A percentile compares a stretch with the other conserved stretches of the same genome.
phyloP scores from a whole-genome alignment of 2,797 vertebrate genomes.

The Anniella stebbinsi region DNA sequence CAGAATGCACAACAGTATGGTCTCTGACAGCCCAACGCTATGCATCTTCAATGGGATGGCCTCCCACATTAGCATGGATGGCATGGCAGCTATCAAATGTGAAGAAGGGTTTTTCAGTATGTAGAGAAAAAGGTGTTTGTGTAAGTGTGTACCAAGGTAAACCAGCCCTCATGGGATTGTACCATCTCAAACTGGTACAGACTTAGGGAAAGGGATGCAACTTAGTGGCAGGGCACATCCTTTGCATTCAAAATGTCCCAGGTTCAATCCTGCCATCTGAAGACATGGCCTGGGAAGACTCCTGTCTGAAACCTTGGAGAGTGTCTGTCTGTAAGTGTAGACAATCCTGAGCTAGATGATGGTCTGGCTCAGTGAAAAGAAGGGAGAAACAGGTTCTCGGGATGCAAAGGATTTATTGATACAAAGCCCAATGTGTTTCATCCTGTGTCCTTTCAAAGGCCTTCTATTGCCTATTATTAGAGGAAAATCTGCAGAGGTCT shows the following conservation, averaged over 20 bases:
- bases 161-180: not conserved
- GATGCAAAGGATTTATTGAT: too few relatives aligned
- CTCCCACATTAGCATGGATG: not conserved
- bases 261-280: not conserved
- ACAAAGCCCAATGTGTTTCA: too few relatives aligned
- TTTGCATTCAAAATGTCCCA: not conserved
- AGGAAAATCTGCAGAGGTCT: too few relatives aligned
- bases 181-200: not conserved
- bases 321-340: not conserved
- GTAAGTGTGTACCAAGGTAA: too few relatives aligned
- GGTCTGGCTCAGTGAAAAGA: too few relatives aligned
- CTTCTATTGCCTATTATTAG: too few relatives aligned
- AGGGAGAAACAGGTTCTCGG: too few relatives aligned
- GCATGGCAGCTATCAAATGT: not conserved
- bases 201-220: not conserved
- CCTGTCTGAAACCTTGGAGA: not conserved
- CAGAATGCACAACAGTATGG: not conserved
- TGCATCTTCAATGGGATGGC: not conserved
- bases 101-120: not conserved
- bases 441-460: too few relatives aligned
- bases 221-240: not conserved
- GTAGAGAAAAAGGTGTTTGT: not conserved
- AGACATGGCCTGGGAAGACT: too few relatives aligned
- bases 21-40: not conserved
- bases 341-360: not conserved